Base-by-base conservation (phyloP, 2,888 invertebrate genomes). In the Stenotaenia linearis region DNA sequence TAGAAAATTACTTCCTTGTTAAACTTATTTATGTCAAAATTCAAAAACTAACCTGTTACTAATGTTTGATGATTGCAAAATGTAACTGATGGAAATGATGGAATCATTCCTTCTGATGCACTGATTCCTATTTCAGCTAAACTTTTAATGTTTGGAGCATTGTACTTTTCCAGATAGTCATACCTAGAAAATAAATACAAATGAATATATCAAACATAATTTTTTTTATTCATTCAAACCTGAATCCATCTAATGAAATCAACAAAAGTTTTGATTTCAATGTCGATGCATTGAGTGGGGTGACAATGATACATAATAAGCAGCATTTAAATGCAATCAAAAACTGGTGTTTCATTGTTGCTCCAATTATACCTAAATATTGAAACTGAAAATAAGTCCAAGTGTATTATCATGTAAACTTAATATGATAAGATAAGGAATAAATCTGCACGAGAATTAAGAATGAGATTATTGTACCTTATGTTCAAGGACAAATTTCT, bases 11-110 rank as follows among this genome's bases (percentile, higher is more conserved):
- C n/a, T n/a, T n/a, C n/a, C n/a, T n/a, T n/a, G n/a, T 32, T 32
- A 32, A 32, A 32, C 5, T 4, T 32, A 9, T 32, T 32, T 32
- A 32, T 32, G 32, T 32, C 32, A 32, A 32, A 9, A 9, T 32
- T 32, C 4, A 32, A n/a, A 9, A n/a, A 21, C 56, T 6, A 56
- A 23, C 84, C 84, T 79, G 83, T 83, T 0, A 76, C 80, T 21
- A 80, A 75, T 6, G 80, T 79, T 37, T 76, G 45, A 28, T 80
- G 80, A 45, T 80, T 80, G 40, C 78, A 78, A 32, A 80, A 80
- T 15, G 80, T 80, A 61, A 76, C 79, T 2, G 80, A 37, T 50
- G 77, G 78, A 23, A 79, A 80, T 28, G 79, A 32, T n/a, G 80
- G 74, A 56, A 79, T 50, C 25, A 80, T 80, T 79, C 80, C 56